These are phyloP conservation scores for Ceratotherium simum DNA, from an alignment of 2,113 vertebrate species.

Conservation along the genomic window DNA sequence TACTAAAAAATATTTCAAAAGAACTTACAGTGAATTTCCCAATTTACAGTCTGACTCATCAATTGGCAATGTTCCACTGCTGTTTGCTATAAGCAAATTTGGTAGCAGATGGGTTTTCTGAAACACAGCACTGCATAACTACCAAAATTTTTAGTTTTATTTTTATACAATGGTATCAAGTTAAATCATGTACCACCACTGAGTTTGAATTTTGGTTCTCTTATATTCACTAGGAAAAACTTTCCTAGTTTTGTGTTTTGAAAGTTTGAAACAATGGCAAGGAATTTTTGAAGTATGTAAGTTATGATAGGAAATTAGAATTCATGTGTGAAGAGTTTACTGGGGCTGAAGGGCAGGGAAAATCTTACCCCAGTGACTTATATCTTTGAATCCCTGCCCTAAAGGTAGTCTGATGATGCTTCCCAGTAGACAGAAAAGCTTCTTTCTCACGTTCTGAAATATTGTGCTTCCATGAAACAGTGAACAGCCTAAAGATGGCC, in stretches of 20 bases:
- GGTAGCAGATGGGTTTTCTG: constrained; percentile 66
- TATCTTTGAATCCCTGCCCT: background rate
- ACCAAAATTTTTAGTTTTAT: background rate
- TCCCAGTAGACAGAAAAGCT: background rate
- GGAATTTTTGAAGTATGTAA: background rate
- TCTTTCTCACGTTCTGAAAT: background rate
- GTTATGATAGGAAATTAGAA: background rate
- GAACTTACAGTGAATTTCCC: constrained; percentile 50
- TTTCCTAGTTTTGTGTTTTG: background rate
- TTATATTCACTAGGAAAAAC: background rate
- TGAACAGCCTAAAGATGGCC: background rate
- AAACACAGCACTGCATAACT: constrained; percentile 39
- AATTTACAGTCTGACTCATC: constrained; percentile 38
- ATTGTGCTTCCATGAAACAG: background rate
- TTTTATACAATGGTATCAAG: constrained; percentile 9
- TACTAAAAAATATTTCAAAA: constrained; percentile 69
- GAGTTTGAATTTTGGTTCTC: background rate
- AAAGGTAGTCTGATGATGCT: background rate
- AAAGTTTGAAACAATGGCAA: background rate
- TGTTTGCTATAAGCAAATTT: constrained; percentile 62
- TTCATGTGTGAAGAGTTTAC: background rate
- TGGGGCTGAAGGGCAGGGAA: background rate
- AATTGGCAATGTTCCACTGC: constrained; percentile 31
- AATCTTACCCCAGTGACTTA: background rate
- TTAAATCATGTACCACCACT: background rate